Evolutionary conservation across 2,113 vertebrate species (phyloP), one percentile per base, ranked within the genome.

Genomic region (Centrocercus urophasianus): DNA sequence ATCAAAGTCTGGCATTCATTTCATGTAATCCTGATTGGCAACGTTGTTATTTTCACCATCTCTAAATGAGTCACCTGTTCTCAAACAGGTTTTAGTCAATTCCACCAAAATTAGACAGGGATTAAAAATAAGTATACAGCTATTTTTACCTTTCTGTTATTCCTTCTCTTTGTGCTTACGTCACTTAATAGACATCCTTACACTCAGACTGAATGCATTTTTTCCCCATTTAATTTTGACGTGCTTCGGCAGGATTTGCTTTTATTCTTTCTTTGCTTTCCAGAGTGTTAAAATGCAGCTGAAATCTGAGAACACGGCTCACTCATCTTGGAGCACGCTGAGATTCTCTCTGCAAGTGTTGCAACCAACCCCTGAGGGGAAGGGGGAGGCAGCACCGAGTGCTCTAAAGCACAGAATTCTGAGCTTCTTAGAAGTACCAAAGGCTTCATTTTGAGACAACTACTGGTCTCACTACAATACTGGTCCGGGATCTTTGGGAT

Each of bases 61-160:
- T 91, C 67, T 56, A 14, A 78, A 52, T 64, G 63, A 96, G 60
- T 89, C 85, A 91, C 45, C 52, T 73, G 64, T 66, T 93, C 56
- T 73, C 50, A 88, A 54, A 42, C 13, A 90, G 45, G 10, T 85
- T 93, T 92, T 61, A 85, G 40, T 87, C 59, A 85, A 93, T 79
- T 78, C 54, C 27, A 79, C 48, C 63, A 85, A 83, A 76, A 88
- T 54, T n/a, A 85, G 21, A 66, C 0, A 40, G n/a, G 86, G 36
- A 84, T 78, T 91, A 73, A 94, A 95, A 92, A 32, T 32, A 50
- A 89, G 70, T 11, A 80, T 34, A 83, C 27, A 34, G 67, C 50
- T 89, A 73, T 88, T 91, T 96, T 93, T 80, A 72, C 24, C 25
- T 40, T 79, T 34, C 69, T 79, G 57, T 64, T 91, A 76, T 76